A percentile compares a stretch with the other conserved stretches of the same genome.
These are phyloP conservation scores for Macropis europaea DNA, from an alignment of 2,888 invertebrate species.

Conservation along the genomic window DNA sequence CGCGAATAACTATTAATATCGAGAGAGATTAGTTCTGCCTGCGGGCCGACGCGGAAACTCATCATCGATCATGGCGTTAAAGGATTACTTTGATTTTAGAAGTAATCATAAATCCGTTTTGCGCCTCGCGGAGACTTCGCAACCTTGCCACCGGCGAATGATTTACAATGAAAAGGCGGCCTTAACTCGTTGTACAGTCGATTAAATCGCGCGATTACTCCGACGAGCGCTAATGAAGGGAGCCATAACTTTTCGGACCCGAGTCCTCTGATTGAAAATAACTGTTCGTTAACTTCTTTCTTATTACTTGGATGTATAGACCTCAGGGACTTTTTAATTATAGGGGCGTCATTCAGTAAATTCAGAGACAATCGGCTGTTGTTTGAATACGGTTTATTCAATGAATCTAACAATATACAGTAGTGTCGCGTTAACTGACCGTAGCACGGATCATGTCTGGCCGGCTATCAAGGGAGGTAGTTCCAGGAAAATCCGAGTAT, in stretches of 20 bases:
- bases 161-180: slow-evolving; percentile 7
- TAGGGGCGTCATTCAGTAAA: too few species aligned
- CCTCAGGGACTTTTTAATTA: too few species aligned
- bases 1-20: too few species aligned
- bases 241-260: background rate
- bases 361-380: too few species aligned
- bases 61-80: background rate
- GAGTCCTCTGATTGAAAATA: background rate
- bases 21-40: background rate
- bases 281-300: background rate
- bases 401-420: too few species aligned
- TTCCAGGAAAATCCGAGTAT: too few species aligned
- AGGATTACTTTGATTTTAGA: background rate
- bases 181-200: background rate
- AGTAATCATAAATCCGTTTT: background rate
- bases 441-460: too few species aligned
- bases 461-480: too few species aligned
- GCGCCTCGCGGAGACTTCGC: background rate
- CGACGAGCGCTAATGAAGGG: background rate
- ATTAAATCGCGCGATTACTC: background rate
- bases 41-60: background rate
- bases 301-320: too few species aligned
- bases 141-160: background rate
- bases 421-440: too few species aligned
- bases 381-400: too few species aligned